These are phyloP conservation scores for Cerceris ruficornis DNA, from an alignment of 2,888 invertebrate genomes.

Conservation along the genomic window DNA sequence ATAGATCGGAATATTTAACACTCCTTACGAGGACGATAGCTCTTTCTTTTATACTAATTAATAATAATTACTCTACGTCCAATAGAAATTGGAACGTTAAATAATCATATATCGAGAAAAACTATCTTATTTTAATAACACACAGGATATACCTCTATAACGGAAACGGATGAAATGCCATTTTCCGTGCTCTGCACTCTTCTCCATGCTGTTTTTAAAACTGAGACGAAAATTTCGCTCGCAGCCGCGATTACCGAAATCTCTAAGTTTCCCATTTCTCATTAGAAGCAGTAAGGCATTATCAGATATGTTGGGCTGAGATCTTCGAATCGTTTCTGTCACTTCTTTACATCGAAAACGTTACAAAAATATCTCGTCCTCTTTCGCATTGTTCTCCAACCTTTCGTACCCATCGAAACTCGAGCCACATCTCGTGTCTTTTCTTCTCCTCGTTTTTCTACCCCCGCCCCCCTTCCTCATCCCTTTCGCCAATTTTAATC, in stretches of 20 bases:
- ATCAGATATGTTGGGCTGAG: constrained; percentile 80
- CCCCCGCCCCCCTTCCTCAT: constrained; percentile 7
- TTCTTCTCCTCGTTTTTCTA: background rate
- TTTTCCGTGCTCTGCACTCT: background rate
- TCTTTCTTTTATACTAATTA: no score
- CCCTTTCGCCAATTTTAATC: background rate
- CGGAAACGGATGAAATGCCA: no score
- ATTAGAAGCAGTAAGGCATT: constrained; percentile 81
- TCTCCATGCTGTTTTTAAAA: constrained; percentile 10
- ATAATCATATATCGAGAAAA: no score
- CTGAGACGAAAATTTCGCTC: constrained; percentile 15
- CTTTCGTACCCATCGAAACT: constrained; percentile 29
- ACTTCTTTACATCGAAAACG: constrained; percentile 75
- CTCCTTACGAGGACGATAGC: no score
- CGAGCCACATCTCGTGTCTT: constrained; percentile 31
- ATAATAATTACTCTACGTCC: no score
- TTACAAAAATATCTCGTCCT: constrained; percentile 77
- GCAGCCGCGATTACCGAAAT: background rate
- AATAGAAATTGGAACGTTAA: no score
- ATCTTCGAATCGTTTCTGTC: constrained; percentile 75
- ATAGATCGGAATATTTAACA: no score
- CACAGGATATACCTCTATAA: no score
- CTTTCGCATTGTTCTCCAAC: constrained; percentile 3
- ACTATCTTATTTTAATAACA: no score
- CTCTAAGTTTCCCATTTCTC: constrained; percentile 31